These are phyloP conservation scores for Pandemis corylana DNA, from an alignment of 2,888 invertebrate species.

Conservation along the genomic window DNA sequence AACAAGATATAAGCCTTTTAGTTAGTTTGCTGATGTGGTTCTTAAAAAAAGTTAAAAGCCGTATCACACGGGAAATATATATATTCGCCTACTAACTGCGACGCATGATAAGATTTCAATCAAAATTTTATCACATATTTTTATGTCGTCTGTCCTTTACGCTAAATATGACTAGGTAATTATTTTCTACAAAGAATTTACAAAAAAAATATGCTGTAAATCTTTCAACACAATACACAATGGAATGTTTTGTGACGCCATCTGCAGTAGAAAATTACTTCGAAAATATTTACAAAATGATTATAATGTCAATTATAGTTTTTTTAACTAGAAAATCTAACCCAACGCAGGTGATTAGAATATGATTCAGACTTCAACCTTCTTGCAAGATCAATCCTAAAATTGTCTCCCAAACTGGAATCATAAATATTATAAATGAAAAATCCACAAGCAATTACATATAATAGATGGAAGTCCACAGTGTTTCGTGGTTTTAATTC, in stretches of 20 bases:
- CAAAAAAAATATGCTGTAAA: slow-evolving; percentile 29
- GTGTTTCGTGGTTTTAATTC: too few species aligned
- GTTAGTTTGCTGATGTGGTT: background rate
- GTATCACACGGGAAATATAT: background rate
- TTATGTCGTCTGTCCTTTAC: slow-evolving; percentile 21
- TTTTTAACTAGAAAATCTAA: background rate
- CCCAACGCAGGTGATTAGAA: too few species aligned
- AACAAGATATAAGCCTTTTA: slow-evolving; percentile 19
- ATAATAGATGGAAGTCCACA: background rate
- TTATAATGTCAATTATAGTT: slow-evolving; percentile 5
- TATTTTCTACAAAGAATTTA: slow-evolving; percentile 39
- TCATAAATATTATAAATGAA: background rate
- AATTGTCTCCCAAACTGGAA: background rate
- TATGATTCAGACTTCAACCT: too few species aligned
- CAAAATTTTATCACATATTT: slow-evolving; percentile 29
- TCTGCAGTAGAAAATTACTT: slow-evolving; percentile 3
- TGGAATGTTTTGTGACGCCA: slow-evolving; percentile 39
- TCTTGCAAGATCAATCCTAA: background rate
- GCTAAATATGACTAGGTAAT: slow-evolving; percentile 41
- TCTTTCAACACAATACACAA: slow-evolving; percentile 27
- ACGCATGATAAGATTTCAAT: slow-evolving; percentile 4
- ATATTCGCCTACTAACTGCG: background rate
- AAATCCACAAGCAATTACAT: background rate
- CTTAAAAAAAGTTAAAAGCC: background rate
- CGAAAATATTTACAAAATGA: slow-evolving; percentile 11